phyloP scores from a whole-genome alignment of 2,113 vertebrate species.

The Panurus biarmicus region DNA sequence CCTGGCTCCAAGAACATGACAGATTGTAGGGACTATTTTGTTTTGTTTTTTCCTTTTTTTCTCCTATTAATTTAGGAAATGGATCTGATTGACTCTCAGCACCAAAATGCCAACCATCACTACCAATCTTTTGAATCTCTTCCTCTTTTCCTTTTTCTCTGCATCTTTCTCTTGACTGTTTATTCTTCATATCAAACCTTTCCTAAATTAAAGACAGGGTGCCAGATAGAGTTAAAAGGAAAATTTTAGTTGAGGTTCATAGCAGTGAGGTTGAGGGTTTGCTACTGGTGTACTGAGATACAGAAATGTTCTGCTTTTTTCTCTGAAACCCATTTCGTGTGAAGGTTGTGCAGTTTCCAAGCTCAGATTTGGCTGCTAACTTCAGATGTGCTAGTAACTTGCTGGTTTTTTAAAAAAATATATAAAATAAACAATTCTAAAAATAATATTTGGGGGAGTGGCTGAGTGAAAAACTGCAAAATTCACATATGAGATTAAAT shows the following conservation, averaged over 20 bases:
- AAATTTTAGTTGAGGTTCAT: neutral
- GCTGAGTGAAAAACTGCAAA: neutral
- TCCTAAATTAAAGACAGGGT: neutral
- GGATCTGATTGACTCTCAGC: neutral
- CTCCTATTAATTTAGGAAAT: neutral
- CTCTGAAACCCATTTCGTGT: neutral
- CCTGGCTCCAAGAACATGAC: neutral
- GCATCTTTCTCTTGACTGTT: neutral
- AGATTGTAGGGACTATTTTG: neutral
- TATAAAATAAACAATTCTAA: neutral
- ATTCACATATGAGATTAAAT: neutral
- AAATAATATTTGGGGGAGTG: neutral
- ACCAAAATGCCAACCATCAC: neutral
- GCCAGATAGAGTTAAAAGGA: neutral
- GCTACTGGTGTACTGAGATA: neutral
- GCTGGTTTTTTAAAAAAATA: neutral
- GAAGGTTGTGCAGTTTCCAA: neutral
- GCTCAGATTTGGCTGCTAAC: neutral
- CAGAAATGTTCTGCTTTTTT: neutral
- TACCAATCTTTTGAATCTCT: neutral
- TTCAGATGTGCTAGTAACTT: neutral
- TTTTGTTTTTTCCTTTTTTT: neutral
- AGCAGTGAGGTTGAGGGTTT: neutral
- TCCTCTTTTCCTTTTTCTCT: neutral
- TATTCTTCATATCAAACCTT: neutral